Conservation (phyloP, 2,888 invertebrate genomes). For the Philhelius pedissequus region DNA sequence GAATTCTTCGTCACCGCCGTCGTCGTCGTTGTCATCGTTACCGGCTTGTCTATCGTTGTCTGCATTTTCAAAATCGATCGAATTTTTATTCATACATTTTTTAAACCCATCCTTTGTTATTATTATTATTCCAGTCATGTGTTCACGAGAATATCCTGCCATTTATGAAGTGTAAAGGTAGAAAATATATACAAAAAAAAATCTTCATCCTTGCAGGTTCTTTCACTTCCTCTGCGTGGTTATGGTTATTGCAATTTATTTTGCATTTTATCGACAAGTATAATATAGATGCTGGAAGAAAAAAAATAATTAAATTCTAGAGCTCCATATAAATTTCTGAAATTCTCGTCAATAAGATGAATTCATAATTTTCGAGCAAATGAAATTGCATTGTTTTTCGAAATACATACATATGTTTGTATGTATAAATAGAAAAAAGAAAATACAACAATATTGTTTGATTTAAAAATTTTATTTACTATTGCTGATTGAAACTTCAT, state of each 20-base stretch:
- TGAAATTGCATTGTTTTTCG: neutral
- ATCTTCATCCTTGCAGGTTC: neutral
- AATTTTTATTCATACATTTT: constrained; percentile 20
- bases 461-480: constrained; percentile 22
- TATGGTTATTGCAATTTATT: constrained; percentile 17
- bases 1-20: neutral
- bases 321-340: neutral
- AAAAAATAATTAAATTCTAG: neutral
- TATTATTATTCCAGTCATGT: constrained; percentile 56
- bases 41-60: constrained; percentile 30
- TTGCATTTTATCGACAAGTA: constrained; percentile 13
- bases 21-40: constrained; percentile 40
- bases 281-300: neutral
- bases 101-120: neutral
- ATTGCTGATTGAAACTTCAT: neutral
- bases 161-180: constrained; percentile 49
- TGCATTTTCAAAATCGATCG: constrained; percentile 55
- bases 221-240: neutral
- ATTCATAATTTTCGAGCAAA: neutral
- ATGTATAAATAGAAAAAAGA: neutral
- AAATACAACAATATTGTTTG: neutral
- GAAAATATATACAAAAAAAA: neutral
- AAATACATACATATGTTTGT: neutral
- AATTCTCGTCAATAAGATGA: neutral
- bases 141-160: constrained; percentile 25